Conservation (phyloP, 2,888 invertebrate species). For the Megamerina dolium region DNA sequence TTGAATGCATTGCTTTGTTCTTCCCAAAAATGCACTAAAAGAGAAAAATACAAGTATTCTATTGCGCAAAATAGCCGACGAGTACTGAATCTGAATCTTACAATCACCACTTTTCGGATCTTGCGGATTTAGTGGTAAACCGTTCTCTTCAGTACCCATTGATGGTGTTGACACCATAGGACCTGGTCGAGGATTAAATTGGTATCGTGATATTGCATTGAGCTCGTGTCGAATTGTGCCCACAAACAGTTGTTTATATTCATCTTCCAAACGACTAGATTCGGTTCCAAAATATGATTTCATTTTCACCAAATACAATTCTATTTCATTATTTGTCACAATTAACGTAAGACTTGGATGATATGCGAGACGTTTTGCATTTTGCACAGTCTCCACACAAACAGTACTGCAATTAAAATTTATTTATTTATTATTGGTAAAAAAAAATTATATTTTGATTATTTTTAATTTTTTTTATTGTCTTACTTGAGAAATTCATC, state of each 20-base stretch:
- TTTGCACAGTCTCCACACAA: slow-evolving; percentile 68
- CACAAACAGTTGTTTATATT: slow-evolving; percentile 79
- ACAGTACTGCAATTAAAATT: slow-evolving; percentile 50
- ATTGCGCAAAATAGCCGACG: not conserved
- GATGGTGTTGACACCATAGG: slow-evolving; percentile 82
- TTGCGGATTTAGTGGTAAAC: slow-evolving; percentile 70
- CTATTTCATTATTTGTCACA: slow-evolving; percentile 96
- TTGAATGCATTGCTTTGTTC: slow-evolving; percentile 75
- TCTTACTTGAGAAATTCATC: slow-evolving; percentile 60
- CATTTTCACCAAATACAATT: slow-evolving; percentile 72
- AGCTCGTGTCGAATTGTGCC: slow-evolving; percentile 65
- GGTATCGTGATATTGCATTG: slow-evolving; percentile 31
- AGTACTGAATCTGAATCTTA: slow-evolving; percentile 38
- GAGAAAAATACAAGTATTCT: not conserved
- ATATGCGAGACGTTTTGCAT: slow-evolving; percentile 72
- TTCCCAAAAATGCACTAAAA: slow-evolving; percentile 78
- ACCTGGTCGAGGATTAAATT: slow-evolving; percentile 42
- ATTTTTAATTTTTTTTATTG: not conserved
- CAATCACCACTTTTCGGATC: slow-evolving; percentile 79
- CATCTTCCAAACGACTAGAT: slow-evolving; percentile 57
- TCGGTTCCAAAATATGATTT: slow-evolving; percentile 60
- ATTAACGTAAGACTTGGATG: slow-evolving; percentile 84
- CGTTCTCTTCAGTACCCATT: slow-evolving; percentile 72
- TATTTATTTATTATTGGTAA: not conserved
- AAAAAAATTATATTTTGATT: not conserved